Percentiles rank a stretch among this genome's conserved stretches.
Conservation (phyloP, 2,113 vertebrate genomes). For the Laticauda colubrina region DNA sequence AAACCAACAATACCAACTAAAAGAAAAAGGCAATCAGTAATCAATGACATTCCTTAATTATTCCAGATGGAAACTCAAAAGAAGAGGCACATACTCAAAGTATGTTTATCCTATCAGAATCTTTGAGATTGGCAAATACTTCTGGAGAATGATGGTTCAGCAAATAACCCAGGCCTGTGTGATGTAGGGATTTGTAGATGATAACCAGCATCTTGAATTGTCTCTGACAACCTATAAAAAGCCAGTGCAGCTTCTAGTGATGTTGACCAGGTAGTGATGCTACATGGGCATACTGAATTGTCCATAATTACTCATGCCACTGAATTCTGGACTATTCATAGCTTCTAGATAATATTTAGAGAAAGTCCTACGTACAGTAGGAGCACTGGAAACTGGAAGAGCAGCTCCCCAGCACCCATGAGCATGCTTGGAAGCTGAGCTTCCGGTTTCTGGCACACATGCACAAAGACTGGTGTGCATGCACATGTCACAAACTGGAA, state of each 20-base stretch:
- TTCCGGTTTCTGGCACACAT: too few species aligned
- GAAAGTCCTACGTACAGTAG: background rate
- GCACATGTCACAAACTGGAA: too few species aligned
- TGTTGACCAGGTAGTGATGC: background rate
- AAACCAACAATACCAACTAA: background rate
- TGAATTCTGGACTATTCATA: background rate
- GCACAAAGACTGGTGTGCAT: too few species aligned
- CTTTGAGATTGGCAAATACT: background rate
- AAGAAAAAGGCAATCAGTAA: background rate
- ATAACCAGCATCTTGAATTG: background rate
- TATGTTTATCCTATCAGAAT: background rate
- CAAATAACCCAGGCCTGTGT: background rate
- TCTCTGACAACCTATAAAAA: background rate
- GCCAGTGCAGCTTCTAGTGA: background rate
- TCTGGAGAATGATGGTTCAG: background rate
- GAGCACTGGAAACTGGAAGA: too few species aligned
- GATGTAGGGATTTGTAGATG: background rate
- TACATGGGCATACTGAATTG: background rate
- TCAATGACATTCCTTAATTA: background rate
- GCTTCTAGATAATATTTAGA: background rate
- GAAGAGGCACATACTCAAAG: background rate
- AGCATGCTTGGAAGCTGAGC: too few species aligned
- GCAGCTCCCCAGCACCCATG: too few species aligned
- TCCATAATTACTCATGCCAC: background rate
- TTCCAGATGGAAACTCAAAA: background rate